These are phyloP conservation scores for Parthenolecanium corni DNA, from an alignment of 2,888 invertebrate genomes.

Conservation along the genomic window DNA sequence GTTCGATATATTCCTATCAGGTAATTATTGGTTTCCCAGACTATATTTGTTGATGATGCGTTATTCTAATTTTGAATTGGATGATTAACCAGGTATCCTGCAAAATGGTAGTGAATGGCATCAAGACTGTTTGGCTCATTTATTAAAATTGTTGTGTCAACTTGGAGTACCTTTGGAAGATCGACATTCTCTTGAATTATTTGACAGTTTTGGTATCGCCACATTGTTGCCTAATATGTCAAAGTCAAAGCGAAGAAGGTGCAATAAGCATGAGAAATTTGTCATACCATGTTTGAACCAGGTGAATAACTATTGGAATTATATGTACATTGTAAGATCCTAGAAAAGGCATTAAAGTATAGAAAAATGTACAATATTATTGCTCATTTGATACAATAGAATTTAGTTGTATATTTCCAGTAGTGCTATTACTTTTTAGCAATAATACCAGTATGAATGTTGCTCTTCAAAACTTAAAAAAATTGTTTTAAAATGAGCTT, in stretches of 20 bases:
- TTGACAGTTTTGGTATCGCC: slow-evolving; percentile 31
- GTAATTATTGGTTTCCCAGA: slow-evolving; percentile 38
- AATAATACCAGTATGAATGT: too few relatives aligned
- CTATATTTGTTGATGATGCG: not conserved
- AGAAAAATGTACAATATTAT: too few relatives aligned
- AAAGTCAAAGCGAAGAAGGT: slow-evolving; percentile 31
- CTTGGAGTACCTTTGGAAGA: slow-evolving; percentile 52
- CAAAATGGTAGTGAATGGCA: slow-evolving; percentile 81
- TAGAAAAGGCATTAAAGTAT: too few relatives aligned
- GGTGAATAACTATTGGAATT: not conserved
- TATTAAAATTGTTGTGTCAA: slow-evolving; percentile 74
- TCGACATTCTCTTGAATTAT: slow-evolving; percentile 31
- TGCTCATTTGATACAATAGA: too few relatives aligned
- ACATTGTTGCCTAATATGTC: slow-evolving; percentile 25
- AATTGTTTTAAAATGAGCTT: too few relatives aligned
- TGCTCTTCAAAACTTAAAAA: too few relatives aligned
- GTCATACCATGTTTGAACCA: slow-evolving; percentile 56
- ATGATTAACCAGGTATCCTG: slow-evolving; percentile 46
- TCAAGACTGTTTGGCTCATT: slow-evolving; percentile 80
- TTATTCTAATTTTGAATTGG: not conserved
- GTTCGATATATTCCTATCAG: slow-evolving; percentile 85
- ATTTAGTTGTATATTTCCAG: too few relatives aligned
- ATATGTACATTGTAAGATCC: too few relatives aligned
- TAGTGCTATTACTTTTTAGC: too few relatives aligned
- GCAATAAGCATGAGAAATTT: slow-evolving; percentile 45